Evolutionary conservation across 2,113 vertebrate genomes (phyloP), one percentile per base, ranked within the genome.

Genomic region (Hemibates koningsi): DNA sequence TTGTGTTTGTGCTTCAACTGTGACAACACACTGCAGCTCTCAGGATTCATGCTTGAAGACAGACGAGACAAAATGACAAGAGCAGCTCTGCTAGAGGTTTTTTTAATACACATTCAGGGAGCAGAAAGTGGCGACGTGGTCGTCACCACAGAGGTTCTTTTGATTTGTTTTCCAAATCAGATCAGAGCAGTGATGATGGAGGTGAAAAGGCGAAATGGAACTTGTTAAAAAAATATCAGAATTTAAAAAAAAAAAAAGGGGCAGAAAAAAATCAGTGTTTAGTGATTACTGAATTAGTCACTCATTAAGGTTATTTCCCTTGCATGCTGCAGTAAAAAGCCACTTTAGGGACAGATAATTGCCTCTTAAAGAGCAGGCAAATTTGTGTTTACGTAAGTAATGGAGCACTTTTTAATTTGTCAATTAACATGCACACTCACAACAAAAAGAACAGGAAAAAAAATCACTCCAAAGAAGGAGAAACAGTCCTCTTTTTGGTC

Each of bases 1-100:
- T 76, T 78, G 53, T 91, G 87, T 84, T 93, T 79, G 92, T 93
- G 93, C 91, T 93, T 94, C 5, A 86, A 93, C 94, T 89, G 89
- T 88, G n/a, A 78, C 52, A 36, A 41, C 52, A 73, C 43, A 34
- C 88, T 57, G 79, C 85, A 53, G 80, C 81, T 83, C 68, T 54
- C 24, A 9, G 56, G 53, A 38, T 27, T 52, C 53, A 57, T 85
- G 78, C 53, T 59, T 57, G 56, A 19, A 52, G 63, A 71, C 41
- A 76, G 59, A 63, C 5, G 1, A 79, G 56, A 79, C 38, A 36
- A 38, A 76, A 82, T 14, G 66, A 76, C 13, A 52, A 43, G 27
- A 82, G 66, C 57, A 34, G 66, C 43, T 54, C 4, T 21, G 38
- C 80, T 57, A 17, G 5, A 14, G 34, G 11, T 7, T 86, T 21